A percentile compares a stretch with the other conserved stretches of the same genome.
Conservation (phyloP, 2,113 vertebrate species). For the Cinclus cinclus region DNA sequence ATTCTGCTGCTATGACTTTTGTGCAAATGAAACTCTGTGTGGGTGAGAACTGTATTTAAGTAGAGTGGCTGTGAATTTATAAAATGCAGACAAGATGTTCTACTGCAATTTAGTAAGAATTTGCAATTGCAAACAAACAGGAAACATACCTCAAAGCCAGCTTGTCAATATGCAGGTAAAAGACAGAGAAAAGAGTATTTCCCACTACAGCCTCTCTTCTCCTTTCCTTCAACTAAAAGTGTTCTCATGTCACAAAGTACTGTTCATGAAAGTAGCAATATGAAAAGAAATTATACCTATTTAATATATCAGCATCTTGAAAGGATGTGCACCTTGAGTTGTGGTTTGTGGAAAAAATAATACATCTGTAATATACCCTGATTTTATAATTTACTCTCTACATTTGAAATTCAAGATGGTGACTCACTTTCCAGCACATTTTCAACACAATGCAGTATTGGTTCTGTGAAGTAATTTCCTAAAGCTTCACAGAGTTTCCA, state of each 20-base stretch:
- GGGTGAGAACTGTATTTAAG: constrained; percentile 69
- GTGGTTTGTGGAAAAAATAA: not conserved
- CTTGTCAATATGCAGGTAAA: constrained; percentile 11
- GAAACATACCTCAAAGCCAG: constrained; percentile 26
- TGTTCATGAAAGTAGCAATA: not conserved
- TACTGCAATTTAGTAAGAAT: constrained; percentile 46
- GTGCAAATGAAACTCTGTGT: constrained; percentile 72
- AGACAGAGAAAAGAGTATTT: not conserved
- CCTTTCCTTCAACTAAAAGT: not conserved
- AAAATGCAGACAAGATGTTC: constrained; percentile 67
- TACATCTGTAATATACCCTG: not conserved
- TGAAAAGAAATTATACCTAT: not conserved
- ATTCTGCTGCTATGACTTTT: constrained; percentile 67
- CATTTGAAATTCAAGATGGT: not conserved
- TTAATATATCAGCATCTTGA: not conserved
- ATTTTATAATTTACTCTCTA: not conserved
- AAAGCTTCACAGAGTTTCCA: not conserved
- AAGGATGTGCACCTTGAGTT: not conserved
- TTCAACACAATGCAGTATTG: not conserved
- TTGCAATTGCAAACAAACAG: constrained; percentile 60
- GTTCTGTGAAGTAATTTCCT: not conserved
- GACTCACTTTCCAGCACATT: not conserved
- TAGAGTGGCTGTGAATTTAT: constrained; percentile 60
- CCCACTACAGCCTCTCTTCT: not conserved
- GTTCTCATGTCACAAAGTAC: not conserved